These are phyloP conservation scores for Ceratotherium simum DNA, from an alignment of 2,113 vertebrate species.

Conservation along the genomic window DNA sequence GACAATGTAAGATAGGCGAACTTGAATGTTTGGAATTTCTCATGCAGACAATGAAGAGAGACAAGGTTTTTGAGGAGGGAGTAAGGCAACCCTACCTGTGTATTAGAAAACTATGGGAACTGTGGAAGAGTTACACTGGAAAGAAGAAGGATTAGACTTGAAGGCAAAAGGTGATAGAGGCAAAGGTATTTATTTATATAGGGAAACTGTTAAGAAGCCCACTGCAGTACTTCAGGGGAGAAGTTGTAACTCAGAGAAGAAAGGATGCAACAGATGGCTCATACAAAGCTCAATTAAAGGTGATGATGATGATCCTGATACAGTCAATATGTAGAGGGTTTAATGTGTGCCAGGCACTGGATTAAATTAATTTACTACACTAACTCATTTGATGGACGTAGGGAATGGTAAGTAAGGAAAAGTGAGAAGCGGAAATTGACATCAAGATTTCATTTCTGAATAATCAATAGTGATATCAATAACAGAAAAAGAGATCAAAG, in stretches of 20 bases:
- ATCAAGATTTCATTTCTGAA: constrained; percentile 50
- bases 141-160: background rate
- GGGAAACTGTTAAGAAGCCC: background rate
- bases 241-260: background rate
- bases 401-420: background rate
- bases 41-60: background rate
- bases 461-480: background rate
- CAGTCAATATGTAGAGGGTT: background rate
- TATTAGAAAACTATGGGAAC: background rate
- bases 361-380: background rate
- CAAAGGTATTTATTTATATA: background rate
- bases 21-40: background rate
- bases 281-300: background rate
- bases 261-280: background rate
- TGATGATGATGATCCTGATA: background rate
- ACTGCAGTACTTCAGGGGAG: background rate
- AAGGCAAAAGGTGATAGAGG: background rate
- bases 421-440: background rate
- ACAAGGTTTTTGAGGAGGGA: background rate
- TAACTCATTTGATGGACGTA: background rate
- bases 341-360: background rate
- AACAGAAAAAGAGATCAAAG: background rate
- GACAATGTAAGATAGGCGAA: background rate
- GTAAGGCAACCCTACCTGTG: background rate
- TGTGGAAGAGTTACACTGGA: background rate